Base-by-base conservation (phyloP, 2,888 invertebrate genomes). In the Dromius quadrimaculatus region DNA sequence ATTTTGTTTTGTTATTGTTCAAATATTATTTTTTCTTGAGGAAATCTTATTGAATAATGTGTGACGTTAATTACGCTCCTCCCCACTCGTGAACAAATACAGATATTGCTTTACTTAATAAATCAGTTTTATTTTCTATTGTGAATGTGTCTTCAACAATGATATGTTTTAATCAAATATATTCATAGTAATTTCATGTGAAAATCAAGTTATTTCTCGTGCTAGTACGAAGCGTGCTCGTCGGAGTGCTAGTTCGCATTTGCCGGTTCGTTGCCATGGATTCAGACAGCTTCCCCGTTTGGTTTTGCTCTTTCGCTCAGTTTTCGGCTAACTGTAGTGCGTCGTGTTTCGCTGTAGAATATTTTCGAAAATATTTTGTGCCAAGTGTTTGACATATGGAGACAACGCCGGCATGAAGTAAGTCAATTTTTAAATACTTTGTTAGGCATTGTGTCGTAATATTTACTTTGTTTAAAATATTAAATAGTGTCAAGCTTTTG, bases 181-280 rank as follows among this genome's bases (percentile, higher is more conserved):
- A n/a, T n/a, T n/a, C n/a, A n/a, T n/a, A n/a, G n/a, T n/a, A 47
- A 22, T 47, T 19, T 22, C 5, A 3, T 47, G 22, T 11, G 23
- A 22, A 22, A 28, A 9, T 36, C 9, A 11, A n/a, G 36, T 36
- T 36, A n/a, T 15, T 54, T 54, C 28, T 28, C 11, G 23, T 13
- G 28, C 8, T 54, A 28, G 59, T 59, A 19, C 36, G 34, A 11
- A 1, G 9, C 32, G 11, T 23, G 19, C 43, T 15, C 45, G 23
- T 11, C 23, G 59, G 68, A 45, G 57, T 22, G 68, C 68, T 68
- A 13, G 57, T 11, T 57, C 38, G 32, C 34, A 28, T 50, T 50
- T 59, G 59, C 68, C 59, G 68, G 43, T 43, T 19, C 59, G 68
- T 68, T 68, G 45, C 59, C 68, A 68, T 68, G 68, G 68, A 34